phyloP scores from a whole-genome alignment of 2,113 vertebrate species.

The Corythoichthys haematopterus region DNA sequence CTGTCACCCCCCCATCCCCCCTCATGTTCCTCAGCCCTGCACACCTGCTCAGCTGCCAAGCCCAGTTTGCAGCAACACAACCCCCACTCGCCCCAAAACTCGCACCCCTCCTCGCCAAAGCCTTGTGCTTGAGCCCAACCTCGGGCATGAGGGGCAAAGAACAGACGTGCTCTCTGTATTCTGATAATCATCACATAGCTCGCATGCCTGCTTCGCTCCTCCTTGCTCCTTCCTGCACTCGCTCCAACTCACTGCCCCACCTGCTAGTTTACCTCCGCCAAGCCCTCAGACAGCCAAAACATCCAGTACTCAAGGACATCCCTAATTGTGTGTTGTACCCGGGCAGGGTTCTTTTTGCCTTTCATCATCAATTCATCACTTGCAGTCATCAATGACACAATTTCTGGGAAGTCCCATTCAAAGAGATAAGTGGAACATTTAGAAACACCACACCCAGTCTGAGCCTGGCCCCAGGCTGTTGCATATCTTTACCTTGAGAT shows the following conservation, averaged over 20 bases:
- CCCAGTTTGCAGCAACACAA: constrained; percentile 19
- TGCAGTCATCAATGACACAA: neutral
- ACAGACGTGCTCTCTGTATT: constrained; percentile 70
- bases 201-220: constrained; percentile 59
- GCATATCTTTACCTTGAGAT: neutral
- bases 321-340: constrained; percentile 46
- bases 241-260: constrained; percentile 23
- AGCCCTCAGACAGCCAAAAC: constrained; percentile 17
- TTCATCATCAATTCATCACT: constrained; percentile 24
- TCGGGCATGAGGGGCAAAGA: constrained; percentile 39
- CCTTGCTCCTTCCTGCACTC: constrained; percentile 29
- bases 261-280: constrained; percentile 56
- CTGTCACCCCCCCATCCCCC: constrained; percentile 13
- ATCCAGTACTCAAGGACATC: constrained; percentile 35
- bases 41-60: constrained; percentile 68
- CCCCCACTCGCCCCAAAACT: neutral
- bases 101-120: neutral
- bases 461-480: neutral
- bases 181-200: constrained; percentile 75
- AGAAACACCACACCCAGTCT: neutral
- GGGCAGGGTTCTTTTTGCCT: constrained; percentile 36
- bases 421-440: neutral
- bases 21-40: constrained; percentile 30
- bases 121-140: constrained; percentile 16
- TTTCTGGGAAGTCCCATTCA: neutral